These are phyloP conservation scores for Tetanocera ferruginea DNA, from an alignment of 2,888 invertebrate genomes.

Conservation along the genomic window DNA sequence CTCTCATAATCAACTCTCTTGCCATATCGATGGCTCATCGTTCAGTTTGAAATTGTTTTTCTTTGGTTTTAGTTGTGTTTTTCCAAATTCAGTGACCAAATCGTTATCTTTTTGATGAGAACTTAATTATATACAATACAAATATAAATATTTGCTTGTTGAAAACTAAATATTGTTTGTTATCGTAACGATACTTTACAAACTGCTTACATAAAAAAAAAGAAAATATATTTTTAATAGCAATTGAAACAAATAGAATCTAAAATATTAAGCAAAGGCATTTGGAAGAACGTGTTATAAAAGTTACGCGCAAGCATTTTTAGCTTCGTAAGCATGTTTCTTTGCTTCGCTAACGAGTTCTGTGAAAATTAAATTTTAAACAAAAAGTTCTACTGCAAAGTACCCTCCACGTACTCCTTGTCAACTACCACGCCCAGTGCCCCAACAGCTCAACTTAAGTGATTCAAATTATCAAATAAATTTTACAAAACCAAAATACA, in stretches of 20 bases:
- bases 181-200: too few relatives aligned
- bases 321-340: neutral
- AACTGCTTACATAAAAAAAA: too few relatives aligned
- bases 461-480: constrained; percentile 37
- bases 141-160: neutral
- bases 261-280: too few relatives aligned
- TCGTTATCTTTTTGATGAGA: neutral
- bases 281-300: too few relatives aligned
- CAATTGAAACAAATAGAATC: too few relatives aligned
- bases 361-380: too few relatives aligned
- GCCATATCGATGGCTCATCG: neutral
- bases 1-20: neutral
- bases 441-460: constrained; percentile 12
- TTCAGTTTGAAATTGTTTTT: constrained; percentile 30
- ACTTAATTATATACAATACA: constrained; percentile 2
- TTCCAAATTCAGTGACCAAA: neutral
- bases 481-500: constrained; percentile 21
- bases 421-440: neutral
- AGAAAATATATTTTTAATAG: too few relatives aligned
- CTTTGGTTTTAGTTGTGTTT: neutral
- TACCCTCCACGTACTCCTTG: neutral
- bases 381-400: neutral
- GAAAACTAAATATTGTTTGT: neutral
- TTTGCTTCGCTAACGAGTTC: neutral
- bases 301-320: neutral